Evolutionary conservation across 1,140 invertebrate genomes (phyloP), one percentile per base, ranked within the genome.

Genomic region (Nephila pilipes): DNA sequence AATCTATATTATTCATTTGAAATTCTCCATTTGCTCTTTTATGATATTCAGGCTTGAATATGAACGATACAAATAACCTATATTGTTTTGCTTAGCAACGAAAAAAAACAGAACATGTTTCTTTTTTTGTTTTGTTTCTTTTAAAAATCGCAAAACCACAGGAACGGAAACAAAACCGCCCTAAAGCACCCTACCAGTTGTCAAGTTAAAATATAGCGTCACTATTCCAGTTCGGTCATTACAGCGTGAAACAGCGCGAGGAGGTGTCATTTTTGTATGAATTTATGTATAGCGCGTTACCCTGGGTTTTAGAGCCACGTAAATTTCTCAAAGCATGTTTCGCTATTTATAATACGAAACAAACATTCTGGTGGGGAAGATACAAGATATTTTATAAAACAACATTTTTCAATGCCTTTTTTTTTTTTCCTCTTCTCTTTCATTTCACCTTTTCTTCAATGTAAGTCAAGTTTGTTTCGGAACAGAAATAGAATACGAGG

Each of bases 121-220:
- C 83, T 57, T 85, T 85, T n/a, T 46, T 10, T 10, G 6, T 25
- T 87, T 87, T 32, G 36, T 60, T 60, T 57, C 83, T 25, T 29
- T n/a, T 69, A 75, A 69, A 69, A 87, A 60, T 55, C n/a, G 55
- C 32, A 85, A 58, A 55, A 25, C 38, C 22, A 54, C 80, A 22
- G 20, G 46, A 83, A 83, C 25, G 80, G 80, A 87, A 87, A 87
- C 85, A 87, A 87, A 29, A 87, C 79, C 36, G 38, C 80, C 85
- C 22, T 10, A 29, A 55, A 55, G 60, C 87, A 63, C 12, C 20
- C 6, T 25, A 25, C 29, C 10, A 32, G 60, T 88, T 88, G 87
- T 88, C 87, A 88, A 55, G 87, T 69, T 69, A 88, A 88, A 88
- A 88, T 88, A 88, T 69, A 36, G 46, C 87, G 18, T 46, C 63